Evolutionary conservation across 2,797 vertebrate genomes (phyloP), one percentile per base, ranked within the genome.

Genomic region (Pseudotriccus pelzelni): DNA sequence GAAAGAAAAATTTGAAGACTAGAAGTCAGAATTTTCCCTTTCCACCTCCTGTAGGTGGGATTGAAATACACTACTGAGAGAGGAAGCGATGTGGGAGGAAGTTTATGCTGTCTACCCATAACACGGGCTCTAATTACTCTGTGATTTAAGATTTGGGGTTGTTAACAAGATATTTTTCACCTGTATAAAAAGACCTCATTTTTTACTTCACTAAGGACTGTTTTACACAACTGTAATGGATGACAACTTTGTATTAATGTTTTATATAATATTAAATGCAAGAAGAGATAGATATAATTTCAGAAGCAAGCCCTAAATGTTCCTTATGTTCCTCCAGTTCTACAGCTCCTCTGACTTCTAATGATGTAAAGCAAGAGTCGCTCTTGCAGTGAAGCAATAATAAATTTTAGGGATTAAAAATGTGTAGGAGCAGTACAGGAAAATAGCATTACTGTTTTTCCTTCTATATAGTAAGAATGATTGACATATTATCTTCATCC

Each of bases 1-100:
- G 72, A 67, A 84, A 84, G 56, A 49, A 85, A 95, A 84, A 58
- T 39, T 89, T 85, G 63, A 89, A 79, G 52, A 24, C 34, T 94
- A 59, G n/a, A 89, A 95, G 59, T 85, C 62, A 91, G 64, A 94
- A 94, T 56, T 94, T 94, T 73, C 72, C n/a, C 36, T 93, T 87
- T 92, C 89, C 60, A 56, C 72, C 80, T 91, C 37, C 77, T 82
- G 88, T 95, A 82, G 88, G 91, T 88, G 93, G 91, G 85, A 94
- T 49, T 89, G 84, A 93, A 94, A 86, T 41, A 75, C 58, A 82
- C 66, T 90, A 75, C 32, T 67, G 72, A 91, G 82, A 88, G 53
- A 89, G 80, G 60, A 93, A 87, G 82, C 6, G 1, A 74, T 0
- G 84, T 95, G 86, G 79, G 91, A 82, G 87, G 90, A 86, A 87